phyloP scores from a whole-genome alignment of 2,113 vertebrate genomes.

The crab-eating macaque (Macaca fascicularis) region DNA sequence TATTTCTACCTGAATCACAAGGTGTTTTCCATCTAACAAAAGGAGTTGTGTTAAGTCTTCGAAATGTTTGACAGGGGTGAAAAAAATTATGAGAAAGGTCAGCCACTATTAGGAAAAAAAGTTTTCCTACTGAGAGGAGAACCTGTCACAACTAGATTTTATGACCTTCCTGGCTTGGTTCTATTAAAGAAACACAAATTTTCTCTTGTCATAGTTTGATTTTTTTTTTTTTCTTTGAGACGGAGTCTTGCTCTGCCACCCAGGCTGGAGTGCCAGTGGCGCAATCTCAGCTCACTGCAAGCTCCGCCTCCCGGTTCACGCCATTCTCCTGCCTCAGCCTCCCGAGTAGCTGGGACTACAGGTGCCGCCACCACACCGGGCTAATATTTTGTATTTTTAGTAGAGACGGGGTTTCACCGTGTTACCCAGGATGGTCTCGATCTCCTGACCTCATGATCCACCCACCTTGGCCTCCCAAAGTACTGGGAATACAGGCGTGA shows the following conservation, averaged over 20 bases:
- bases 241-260: rapidly evolving
- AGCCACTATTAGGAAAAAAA: slow-evolving; percentile 6
- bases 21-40: not conserved
- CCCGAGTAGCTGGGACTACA: too few species aligned
- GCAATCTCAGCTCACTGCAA: too few species aligned
- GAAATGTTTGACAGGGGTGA: slow-evolving; percentile 29
- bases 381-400: too few species aligned
- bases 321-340: too few species aligned
- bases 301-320: too few species aligned
- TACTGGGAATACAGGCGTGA: too few species aligned
- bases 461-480: too few species aligned
- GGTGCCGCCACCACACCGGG: rapidly evolving
- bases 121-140: slow-evolving; percentile 7
- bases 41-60: not conserved
- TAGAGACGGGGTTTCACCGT: too few species aligned
- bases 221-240: too few species aligned
- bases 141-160: not conserved
- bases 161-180: not conserved
- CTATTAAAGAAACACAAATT: not conserved
- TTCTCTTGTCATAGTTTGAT: not conserved
- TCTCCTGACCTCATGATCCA: too few species aligned
- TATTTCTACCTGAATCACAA: slow-evolving; percentile 20
- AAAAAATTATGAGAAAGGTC: slow-evolving; percentile 9
- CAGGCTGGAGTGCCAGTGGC: too few species aligned
- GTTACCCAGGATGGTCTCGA: too few species aligned